Evolutionary conservation across 2,797 vertebrate species (phyloP).

Genomic region (Trematocara caparti): DNA sequence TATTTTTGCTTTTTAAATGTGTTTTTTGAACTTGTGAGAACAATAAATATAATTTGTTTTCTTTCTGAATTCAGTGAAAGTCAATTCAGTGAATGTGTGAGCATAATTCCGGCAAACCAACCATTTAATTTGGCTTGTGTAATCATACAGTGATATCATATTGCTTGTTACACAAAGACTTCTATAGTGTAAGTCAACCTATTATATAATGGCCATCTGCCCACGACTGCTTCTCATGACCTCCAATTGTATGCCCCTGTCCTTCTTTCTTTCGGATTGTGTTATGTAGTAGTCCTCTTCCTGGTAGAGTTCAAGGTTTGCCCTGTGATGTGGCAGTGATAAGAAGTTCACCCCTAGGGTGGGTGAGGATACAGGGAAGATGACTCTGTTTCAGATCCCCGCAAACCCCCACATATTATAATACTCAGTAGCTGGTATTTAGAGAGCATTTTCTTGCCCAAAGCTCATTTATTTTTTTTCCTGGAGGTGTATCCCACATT

Average conservation of each 20-base stretch:
- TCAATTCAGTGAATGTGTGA: neutral
- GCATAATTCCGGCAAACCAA: neutral
- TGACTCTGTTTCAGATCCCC: neutral
- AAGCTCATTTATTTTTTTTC: slow-evolving; percentile 8
- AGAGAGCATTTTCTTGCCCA: neutral
- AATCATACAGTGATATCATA: slow-evolving; percentile 3
- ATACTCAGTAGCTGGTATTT: neutral
- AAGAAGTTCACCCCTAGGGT: neutral
- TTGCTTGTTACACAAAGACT: neutral
- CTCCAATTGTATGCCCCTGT: neutral
- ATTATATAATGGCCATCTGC: neutral
- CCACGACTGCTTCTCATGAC: neutral
- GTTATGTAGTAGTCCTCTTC: slow-evolving; percentile 1
- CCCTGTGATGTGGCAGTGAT: neutral
- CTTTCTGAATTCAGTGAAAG: neutral
- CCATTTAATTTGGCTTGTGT: neutral
- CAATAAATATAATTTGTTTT: neutral
- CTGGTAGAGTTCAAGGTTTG: neutral
- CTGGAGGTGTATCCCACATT: slow-evolving; percentile 4
- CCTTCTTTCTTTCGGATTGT: neutral
- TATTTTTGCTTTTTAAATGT: neutral
- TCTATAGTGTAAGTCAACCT: slow-evolving; percentile 4
- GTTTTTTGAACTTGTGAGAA: neutral
- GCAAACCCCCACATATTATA: neutral
- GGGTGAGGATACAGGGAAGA: neutral